A percentile compares a stretch with the other conserved stretches of the same genome.
These are phyloP conservation scores for Galbula dea DNA, from an alignment of 2,113 vertebrate species.

Conservation along the genomic window DNA sequence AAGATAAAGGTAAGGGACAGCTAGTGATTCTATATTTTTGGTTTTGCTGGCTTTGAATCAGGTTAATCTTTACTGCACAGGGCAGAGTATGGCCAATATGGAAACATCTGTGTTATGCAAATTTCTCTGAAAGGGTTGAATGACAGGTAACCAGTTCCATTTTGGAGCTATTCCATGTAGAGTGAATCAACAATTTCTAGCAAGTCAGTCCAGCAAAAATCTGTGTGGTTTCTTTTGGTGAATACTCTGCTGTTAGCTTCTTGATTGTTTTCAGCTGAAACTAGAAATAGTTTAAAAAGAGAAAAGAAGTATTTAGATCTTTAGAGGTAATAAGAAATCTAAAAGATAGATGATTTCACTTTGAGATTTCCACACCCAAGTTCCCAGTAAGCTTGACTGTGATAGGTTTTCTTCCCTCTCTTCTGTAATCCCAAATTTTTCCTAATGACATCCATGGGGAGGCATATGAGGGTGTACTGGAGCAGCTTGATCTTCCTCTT, in stretches of 20 bases:
- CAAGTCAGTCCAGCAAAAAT: not conserved
- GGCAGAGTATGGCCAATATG: not conserved
- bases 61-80: not conserved
- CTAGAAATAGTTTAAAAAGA: not conserved
- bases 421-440: not conserved
- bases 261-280: not conserved
- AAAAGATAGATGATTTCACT: not conserved
- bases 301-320: not conserved
- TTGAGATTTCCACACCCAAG: not conserved
- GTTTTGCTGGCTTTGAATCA: not conserved
- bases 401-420: not conserved
- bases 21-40: not conserved
- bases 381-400: not conserved
- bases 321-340: not conserved
- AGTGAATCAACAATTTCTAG: conserved; percentile 10
- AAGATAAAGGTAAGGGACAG: not conserved
- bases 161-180: conserved; percentile 23
- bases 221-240: not conserved
- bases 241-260: not conserved
- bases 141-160: conserved; percentile 12
- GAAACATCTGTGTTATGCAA: conserved; percentile 36
- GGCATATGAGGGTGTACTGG: not conserved
- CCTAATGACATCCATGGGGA: not conserved
- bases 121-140: conserved; percentile 9
- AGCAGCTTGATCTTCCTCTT: not conserved